These are phyloP conservation scores for Eubasilissa splendida DNA, from an alignment of 2,888 invertebrate genomes.

Conservation along the genomic window DNA sequence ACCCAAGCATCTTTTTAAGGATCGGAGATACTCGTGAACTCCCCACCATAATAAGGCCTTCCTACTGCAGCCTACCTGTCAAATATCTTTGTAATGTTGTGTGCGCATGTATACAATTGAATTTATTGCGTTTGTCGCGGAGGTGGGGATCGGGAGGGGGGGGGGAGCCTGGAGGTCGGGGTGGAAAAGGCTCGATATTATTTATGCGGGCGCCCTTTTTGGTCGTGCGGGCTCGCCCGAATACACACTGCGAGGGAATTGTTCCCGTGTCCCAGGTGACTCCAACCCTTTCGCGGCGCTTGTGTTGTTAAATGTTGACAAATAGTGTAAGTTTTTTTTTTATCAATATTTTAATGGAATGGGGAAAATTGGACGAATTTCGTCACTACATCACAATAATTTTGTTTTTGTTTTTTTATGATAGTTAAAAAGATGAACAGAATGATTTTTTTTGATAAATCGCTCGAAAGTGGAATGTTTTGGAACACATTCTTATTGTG, in stretches of 20 bases:
- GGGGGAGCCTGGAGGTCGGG: neutral
- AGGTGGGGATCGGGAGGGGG: neutral
- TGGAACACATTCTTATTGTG: too few relatives aligned
- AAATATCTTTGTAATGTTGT: slow-evolving; percentile 47
- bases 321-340: too few relatives aligned
- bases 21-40: neutral
- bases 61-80: slow-evolving; percentile 28
- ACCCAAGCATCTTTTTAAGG: neutral
- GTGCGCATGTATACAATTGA: slow-evolving; percentile 37
- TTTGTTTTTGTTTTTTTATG: too few relatives aligned
- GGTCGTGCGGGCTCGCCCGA: neutral
- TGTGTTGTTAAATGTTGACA: neutral
- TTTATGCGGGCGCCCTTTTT: slow-evolving; percentile 11
- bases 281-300: neutral
- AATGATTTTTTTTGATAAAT: too few relatives aligned
- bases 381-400: too few relatives aligned
- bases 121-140: slow-evolving; percentile 51
- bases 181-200: slow-evolving; percentile 2
- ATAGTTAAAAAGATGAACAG: too few relatives aligned
- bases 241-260: neutral
- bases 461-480: too few relatives aligned
- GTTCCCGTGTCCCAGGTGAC: neutral
- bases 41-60: neutral
- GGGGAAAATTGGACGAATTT: too few relatives aligned
- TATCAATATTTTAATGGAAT: too few relatives aligned